phyloP scores from a whole-genome alignment of 2,888 invertebrate species.

The Rotaria socialis region DNA sequence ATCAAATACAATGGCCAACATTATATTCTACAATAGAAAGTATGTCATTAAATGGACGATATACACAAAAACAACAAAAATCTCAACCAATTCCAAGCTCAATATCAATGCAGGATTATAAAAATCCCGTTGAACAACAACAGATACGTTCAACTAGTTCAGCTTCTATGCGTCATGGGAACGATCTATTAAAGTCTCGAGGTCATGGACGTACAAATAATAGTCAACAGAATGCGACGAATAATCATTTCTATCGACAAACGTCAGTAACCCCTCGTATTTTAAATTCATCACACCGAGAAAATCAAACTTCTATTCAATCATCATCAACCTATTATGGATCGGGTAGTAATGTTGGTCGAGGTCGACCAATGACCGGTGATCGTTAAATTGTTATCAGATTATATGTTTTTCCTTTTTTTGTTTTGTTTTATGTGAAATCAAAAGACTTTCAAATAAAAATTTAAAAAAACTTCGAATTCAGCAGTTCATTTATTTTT shows the following conservation, averaged over 20 bases:
- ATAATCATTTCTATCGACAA: neutral
- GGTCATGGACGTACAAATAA: neutral
- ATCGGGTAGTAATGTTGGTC: neutral
- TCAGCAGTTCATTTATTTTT: no score
- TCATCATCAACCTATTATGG: neutral
- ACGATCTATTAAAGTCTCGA: neutral
- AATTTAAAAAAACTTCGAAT: neutral
- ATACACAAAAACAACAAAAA: neutral
- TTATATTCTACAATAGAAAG: neutral
- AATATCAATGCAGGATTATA: neutral
- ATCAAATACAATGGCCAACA: neutral
- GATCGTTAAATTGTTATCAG: neutral
- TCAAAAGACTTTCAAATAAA: neutral
- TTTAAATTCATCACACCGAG: neutral
- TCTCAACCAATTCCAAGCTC: neutral
- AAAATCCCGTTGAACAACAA: neutral
- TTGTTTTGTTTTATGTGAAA: neutral
- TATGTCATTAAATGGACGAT: neutral
- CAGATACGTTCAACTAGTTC: neutral
- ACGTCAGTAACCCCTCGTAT: neutral
- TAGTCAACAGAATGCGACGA: neutral
- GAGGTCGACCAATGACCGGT: neutral
- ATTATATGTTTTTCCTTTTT: neutral
- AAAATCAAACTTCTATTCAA: neutral
- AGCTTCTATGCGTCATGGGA: neutral